These are phyloP conservation scores for Cheirogaleus major DNA, from an alignment of 2,797 vertebrate species.

Conservation along the genomic window DNA sequence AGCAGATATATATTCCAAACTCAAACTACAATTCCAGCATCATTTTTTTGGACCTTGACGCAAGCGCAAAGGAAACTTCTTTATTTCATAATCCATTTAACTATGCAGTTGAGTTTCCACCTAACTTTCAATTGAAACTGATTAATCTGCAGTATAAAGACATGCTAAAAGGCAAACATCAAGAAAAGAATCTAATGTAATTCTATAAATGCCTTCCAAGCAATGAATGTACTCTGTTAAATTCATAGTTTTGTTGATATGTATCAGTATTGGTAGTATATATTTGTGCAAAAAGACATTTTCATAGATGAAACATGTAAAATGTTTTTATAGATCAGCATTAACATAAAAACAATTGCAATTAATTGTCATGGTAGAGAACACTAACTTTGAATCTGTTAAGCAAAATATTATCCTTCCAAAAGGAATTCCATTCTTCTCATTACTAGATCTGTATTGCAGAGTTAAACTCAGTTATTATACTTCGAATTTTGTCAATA, in stretches of 20 bases:
- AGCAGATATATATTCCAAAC: background rate
- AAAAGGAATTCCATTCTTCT: background rate
- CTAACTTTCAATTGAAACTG: background rate
- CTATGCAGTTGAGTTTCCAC: background rate
- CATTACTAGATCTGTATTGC: background rate
- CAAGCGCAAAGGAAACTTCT: background rate
- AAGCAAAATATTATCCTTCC: background rate
- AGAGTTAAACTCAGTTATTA: slow-evolving; percentile 11
- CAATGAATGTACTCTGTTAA: background rate
- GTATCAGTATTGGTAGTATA: background rate
- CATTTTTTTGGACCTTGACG: background rate
- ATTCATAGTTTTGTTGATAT: background rate
- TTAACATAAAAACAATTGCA: background rate
- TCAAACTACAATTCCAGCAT: background rate
- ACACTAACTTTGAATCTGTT: background rate
- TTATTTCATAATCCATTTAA: background rate
- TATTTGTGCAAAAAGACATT: background rate
- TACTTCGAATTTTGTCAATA: slow-evolving; percentile 18
- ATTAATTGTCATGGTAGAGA: background rate
- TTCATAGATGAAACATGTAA: background rate
- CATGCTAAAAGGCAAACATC: background rate
- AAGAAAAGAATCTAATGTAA: background rate
- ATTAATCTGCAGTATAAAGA: background rate
- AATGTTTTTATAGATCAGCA: background rate
- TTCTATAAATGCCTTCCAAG: background rate